Base-by-base conservation (phyloP, 2,113 vertebrate species). In the Sinocyclocheilus anshuiensis region DNA sequence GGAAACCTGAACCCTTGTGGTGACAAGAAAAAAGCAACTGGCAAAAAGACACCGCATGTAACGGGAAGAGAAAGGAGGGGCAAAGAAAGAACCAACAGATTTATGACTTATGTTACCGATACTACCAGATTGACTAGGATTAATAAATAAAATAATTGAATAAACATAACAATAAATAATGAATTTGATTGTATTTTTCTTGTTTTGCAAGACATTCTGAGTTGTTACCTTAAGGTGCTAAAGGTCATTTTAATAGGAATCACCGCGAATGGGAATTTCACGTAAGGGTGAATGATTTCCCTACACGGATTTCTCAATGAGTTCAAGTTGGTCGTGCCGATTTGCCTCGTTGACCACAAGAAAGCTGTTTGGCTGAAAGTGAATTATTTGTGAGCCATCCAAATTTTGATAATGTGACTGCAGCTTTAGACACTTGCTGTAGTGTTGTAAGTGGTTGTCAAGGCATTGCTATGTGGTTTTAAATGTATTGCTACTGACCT, bases 21-120 rank as follows among this genome's bases (percentile, higher is more conserved):
- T 91, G 88, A 92, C 65, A 39, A 67, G 85, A 90, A 72, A 72
- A 84, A 86, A 86, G 92, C 94, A 94, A 92, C 92, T 94, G 94
- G 18, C 22, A 42, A 87, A 42, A 87, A 84, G 22, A 69, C 29
- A 85, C 87, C 81, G 24, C 24, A 55, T 71, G 33, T 1, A 84
- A 50, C 36, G 20, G 20, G 57, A 61, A 61, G 8, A 61, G 22
- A n/a, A n/a, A 61, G 57, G 57, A 42, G 36, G 18, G 18, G 33
- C 20, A 11, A 42, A 36, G 33, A 20, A 71, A 69, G 61, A 5
- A 5, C 24, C 63, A 36, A 36, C 26, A 71, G 29, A 36, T 42
- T 61, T 4, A 55, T 36, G 36, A 36, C 36, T 36, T 12, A 22
- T 61, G 8, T 10, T n/a, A 22, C 57, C 3, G 3, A n/a, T 9